These are phyloP conservation scores for Standfussiana lucernea DNA, from an alignment of 2,888 invertebrate genomes.

Conservation along the genomic window DNA sequence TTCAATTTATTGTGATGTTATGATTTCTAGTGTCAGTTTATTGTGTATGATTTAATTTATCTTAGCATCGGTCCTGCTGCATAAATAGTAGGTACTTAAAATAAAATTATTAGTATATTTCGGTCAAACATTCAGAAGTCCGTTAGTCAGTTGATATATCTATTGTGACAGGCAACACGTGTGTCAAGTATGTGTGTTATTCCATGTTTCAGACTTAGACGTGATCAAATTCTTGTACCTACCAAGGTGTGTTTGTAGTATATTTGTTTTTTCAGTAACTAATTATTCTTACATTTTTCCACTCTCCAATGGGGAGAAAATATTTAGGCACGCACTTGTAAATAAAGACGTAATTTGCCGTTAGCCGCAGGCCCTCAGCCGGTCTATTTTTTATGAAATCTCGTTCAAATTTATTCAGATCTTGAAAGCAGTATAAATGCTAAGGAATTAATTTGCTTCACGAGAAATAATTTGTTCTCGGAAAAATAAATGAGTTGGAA, in stretches of 20 bases:
- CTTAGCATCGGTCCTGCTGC: neutral
- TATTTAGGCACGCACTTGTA: constrained; percentile 80
- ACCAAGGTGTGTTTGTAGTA: constrained; percentile 11
- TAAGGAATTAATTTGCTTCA: constrained; percentile 88
- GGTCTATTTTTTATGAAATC: constrained; percentile 86
- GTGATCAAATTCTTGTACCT: neutral
- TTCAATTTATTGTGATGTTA: neutral
- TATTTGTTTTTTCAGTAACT: constrained; percentile 35
- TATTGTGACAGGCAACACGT: neutral
- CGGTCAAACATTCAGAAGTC: neutral
- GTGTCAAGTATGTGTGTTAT: neutral
- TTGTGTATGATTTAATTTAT: neutral
- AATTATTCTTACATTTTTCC: constrained; percentile 52
- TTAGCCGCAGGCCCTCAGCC: constrained; percentile 84
- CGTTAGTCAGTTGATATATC: neutral
- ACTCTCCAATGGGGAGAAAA: constrained; percentile 74
- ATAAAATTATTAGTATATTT: neutral
- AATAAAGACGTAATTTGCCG: constrained; percentile 89
- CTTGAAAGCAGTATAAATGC: constrained; percentile 88
- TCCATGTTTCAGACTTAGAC: neutral
- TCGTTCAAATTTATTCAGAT: constrained; percentile 88
- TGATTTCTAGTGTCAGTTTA: neutral
- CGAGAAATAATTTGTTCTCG: constrained; percentile 83
- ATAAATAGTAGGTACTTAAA: neutral
- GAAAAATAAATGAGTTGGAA: constrained; percentile 87